A percentile compares a stretch with the other conserved stretches of the same genome.
phyloP scores from a whole-genome alignment of 2,113 vertebrate genomes.

The Indicator maculatus region DNA sequence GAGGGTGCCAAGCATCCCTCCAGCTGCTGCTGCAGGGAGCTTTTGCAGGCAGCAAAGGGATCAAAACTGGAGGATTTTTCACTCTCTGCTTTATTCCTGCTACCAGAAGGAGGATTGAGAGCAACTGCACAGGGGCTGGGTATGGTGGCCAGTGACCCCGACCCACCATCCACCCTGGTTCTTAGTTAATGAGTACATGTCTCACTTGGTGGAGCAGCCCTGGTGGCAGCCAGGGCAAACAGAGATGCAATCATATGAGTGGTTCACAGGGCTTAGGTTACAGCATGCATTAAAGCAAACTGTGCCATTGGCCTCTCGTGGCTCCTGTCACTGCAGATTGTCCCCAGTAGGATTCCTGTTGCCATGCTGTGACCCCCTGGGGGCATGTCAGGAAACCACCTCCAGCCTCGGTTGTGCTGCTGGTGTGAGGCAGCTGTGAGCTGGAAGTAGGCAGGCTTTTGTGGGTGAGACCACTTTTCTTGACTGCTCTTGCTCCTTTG shows the following conservation, averaged over 20 bases:
- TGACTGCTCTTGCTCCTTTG: not conserved
- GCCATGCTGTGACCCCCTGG: rapidly evolving
- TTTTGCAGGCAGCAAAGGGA: not conserved
- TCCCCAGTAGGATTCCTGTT: not conserved
- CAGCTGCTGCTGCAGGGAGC: rapidly evolving
- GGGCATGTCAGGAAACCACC: not conserved
- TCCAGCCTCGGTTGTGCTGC: rapidly evolving
- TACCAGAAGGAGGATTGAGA: not conserved
- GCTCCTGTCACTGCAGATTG: not conserved
- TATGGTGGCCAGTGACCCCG: not conserved
- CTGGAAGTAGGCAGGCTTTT: not conserved
- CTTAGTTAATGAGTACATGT: rapidly evolving
- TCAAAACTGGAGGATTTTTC: not conserved
- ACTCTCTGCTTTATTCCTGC: not conserved
- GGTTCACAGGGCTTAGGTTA: rapidly evolving
- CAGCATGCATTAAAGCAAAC: rapidly evolving
- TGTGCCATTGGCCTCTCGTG: rapidly evolving
- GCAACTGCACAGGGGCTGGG: rapidly evolving
- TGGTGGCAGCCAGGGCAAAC: not conserved
- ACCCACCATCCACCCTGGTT: rapidly evolving
- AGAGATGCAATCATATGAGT: not conserved
- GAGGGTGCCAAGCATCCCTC: not conserved
- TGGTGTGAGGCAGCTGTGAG: rapidly evolving
- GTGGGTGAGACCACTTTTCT: not conserved
- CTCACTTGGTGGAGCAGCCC: not conserved